Evolutionary conservation across 2,113 vertebrate species (phyloP).

Genomic region (Centropus bengalensis): DNA sequence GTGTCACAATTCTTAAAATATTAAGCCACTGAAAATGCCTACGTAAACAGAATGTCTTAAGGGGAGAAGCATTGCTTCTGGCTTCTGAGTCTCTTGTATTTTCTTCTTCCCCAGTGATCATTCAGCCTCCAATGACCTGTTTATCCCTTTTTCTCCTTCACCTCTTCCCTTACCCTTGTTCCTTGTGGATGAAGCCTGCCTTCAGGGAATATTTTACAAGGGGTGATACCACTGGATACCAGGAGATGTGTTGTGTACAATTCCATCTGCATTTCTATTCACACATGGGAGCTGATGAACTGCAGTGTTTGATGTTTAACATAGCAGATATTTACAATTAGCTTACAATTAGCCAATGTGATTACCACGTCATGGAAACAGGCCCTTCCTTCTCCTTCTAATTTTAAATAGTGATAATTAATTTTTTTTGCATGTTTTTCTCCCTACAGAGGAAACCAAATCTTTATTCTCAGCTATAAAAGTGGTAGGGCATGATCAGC

Average conservation of each 20-base stretch:
- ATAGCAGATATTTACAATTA: background rate
- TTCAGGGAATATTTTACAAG: background rate
- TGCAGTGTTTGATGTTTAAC: background rate
- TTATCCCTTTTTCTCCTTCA: background rate
- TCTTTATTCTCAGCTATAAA: background rate
- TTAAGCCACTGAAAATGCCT: slow-evolving; percentile 49
- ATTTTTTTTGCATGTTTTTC: background rate
- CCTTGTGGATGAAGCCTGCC: background rate
- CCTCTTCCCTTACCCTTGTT: background rate
- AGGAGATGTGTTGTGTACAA: background rate
- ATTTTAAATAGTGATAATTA: background rate
- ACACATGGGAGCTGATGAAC: background rate
- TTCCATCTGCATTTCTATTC: background rate
- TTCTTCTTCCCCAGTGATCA: background rate
- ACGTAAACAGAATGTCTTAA: background rate
- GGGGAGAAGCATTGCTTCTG: background rate
- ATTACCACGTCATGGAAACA: background rate
- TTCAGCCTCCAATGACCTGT: background rate
- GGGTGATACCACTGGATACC: background rate
- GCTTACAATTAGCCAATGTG: background rate
- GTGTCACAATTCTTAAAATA: slow-evolving; percentile 62
- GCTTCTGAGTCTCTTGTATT: background rate
- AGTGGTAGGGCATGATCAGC: background rate
- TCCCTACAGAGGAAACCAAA: background rate
- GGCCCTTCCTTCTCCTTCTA: background rate